A percentile compares a stretch with the other conserved stretches of the same genome.
These are phyloP conservation scores for Ganaspis brasiliensis DNA, from an alignment of 2,888 invertebrate genomes.

Conservation along the genomic window DNA sequence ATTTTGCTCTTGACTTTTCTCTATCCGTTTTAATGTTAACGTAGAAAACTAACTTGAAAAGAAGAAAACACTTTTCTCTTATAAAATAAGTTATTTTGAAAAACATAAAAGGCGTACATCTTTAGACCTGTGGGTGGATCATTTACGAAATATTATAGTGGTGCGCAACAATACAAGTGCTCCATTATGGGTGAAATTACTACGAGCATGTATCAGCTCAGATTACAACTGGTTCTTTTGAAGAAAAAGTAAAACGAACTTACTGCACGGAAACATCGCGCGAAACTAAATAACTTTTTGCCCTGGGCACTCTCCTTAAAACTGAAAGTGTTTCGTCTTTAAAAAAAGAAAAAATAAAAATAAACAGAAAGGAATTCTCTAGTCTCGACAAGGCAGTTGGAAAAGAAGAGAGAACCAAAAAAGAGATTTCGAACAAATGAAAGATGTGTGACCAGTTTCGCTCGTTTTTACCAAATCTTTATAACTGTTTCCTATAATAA, in stretches of 20 bases:
- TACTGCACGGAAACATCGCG: constrained; percentile 25
- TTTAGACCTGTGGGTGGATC: constrained; percentile 31
- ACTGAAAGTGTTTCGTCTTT: constrained; percentile 18
- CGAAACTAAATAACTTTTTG: constrained; percentile 33
- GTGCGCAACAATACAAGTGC: constrained; percentile 44
- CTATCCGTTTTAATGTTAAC: no score
- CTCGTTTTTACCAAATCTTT: constrained; percentile 23
- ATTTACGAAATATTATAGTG: constrained; percentile 44
- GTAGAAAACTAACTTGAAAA: no score
- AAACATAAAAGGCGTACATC: not conserved
- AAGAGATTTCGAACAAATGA: not conserved
- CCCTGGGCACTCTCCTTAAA: constrained; percentile 33
- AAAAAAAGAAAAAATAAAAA: no score
- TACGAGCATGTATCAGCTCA: constrained; percentile 55
- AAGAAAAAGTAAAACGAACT: constrained; percentile 41
- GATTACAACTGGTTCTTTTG: constrained; percentile 55
- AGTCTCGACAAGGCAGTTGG: constrained; percentile 25
- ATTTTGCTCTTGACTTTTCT: no score
- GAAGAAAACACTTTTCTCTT: no score
- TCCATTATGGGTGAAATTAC: constrained; percentile 59
- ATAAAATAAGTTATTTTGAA: not conserved
- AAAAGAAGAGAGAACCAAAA: constrained; percentile 25
- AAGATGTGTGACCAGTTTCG: not conserved
- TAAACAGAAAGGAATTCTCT: constrained; percentile 50
- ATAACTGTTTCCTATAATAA: constrained; percentile 33